Percentiles rank a stretch among this genome's conserved stretches.
phyloP scores from a whole-genome alignment of 2,797 vertebrate genomes.

The Enteromius fasciolatus region DNA sequence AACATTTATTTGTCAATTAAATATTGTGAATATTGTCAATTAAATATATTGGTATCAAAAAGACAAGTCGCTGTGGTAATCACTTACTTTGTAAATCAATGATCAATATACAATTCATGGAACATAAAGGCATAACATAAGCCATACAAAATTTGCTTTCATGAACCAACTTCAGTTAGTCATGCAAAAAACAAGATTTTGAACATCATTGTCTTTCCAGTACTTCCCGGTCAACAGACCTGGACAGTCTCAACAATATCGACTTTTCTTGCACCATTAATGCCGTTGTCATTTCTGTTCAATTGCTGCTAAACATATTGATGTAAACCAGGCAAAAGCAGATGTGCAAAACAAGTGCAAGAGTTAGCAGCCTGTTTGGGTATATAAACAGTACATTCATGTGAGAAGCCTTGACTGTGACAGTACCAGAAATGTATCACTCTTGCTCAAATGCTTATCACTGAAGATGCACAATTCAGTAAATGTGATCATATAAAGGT shows the following conservation, averaged over 20 bases:
- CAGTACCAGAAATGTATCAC: slow-evolving; percentile 10
- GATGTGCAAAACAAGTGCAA: slow-evolving; percentile 70
- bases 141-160: slow-evolving; percentile 8
- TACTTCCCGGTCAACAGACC: slow-evolving; percentile 21
- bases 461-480: background rate
- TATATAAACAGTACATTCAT: slow-evolving; percentile 69
- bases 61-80: background rate
- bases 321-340: slow-evolving; percentile 61
- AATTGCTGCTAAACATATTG: slow-evolving; percentile 60
- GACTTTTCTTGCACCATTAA: background rate
- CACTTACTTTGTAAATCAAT: background rate
- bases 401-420: slow-evolving; percentile 45
- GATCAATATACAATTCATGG: slow-evolving; percentile 6
- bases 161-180: slow-evolving; percentile 22
- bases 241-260: background rate
- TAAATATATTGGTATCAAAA: background rate
- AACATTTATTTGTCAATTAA: background rate
- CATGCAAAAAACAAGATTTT: slow-evolving; percentile 37
- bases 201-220: slow-evolving; percentile 2
- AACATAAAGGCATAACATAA: slow-evolving; percentile 20
- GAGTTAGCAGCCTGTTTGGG: slow-evolving; percentile 70
- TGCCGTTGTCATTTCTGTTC: background rate
- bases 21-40: background rate
- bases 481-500: background rate
- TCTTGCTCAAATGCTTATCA: background rate